phyloP scores from a whole-genome alignment of 2,113 vertebrate species.

The Amphiprion percula region DNA sequence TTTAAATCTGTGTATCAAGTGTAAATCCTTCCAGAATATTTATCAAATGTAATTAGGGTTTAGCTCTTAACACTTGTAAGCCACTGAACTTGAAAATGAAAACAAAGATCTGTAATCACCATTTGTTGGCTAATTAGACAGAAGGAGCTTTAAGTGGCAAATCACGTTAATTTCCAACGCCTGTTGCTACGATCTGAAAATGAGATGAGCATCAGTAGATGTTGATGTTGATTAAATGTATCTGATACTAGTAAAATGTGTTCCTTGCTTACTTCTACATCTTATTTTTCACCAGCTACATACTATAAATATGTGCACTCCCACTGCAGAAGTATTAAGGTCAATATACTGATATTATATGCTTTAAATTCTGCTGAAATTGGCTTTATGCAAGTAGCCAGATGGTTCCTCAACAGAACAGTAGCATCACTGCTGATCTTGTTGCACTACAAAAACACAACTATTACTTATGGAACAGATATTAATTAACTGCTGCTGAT shows the following conservation, averaged over 20 bases:
- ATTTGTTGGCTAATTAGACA: slow-evolving; percentile 29
- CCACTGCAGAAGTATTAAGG: background rate
- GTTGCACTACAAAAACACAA: background rate
- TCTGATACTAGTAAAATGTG: background rate
- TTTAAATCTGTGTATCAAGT: slow-evolving; percentile 29
- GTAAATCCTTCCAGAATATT: slow-evolving; percentile 24
- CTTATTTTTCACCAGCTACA: background rate
- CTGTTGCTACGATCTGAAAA: background rate
- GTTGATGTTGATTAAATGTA: background rate
- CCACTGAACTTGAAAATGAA: slow-evolving; percentile 29
- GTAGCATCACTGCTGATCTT: too few relatives aligned
- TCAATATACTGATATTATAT: background rate
- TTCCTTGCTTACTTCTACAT: background rate
- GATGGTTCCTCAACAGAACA: background rate
- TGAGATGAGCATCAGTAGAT: background rate
- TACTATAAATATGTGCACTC: too few relatives aligned
- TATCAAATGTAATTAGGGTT: slow-evolving; percentile 30
- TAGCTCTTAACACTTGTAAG: slow-evolving; percentile 16
- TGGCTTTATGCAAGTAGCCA: background rate
- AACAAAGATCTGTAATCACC: slow-evolving; percentile 20
- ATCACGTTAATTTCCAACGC: slow-evolving; percentile 1
- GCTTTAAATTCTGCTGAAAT: background rate
- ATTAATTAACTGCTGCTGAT: background rate
- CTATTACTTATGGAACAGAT: background rate
- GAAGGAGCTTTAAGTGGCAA: slow-evolving; percentile 1